These are phyloP conservation scores for Turnix velox DNA, from an alignment of 2,113 vertebrate genomes.

Conservation along the genomic window DNA sequence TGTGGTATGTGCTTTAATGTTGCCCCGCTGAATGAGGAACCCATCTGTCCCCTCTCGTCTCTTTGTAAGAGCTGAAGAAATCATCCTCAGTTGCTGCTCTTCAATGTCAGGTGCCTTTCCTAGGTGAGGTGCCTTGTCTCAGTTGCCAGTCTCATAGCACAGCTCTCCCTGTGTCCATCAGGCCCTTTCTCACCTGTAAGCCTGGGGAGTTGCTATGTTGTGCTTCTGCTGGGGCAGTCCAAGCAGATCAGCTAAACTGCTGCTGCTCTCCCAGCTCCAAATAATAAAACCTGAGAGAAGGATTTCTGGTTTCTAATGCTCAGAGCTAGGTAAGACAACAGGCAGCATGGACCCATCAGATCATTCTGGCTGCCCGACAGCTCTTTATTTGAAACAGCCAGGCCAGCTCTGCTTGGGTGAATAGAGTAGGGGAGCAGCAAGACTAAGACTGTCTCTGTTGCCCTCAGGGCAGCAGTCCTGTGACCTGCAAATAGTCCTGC, in stretches of 20 bases:
- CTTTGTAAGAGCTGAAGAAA: background rate
- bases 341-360: fast-evolving
- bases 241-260: background rate
- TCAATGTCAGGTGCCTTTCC: background rate
- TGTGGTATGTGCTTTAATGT: background rate
- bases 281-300: background rate
- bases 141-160: background rate
- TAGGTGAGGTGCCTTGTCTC: background rate
- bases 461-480: background rate
- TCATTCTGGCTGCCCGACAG: background rate
- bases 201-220: background rate
- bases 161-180: fast-evolving
- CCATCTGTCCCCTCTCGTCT: background rate
- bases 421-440: background rate
- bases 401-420: background rate
- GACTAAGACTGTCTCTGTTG: background rate
- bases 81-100: background rate
- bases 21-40: background rate
- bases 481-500: background rate
- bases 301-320: background rate
- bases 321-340: background rate
- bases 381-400: background rate
- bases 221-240: background rate
- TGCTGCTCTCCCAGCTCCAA: background rate
- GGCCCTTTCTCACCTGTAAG: background rate